Evolutionary conservation across 2,113 vertebrate species (phyloP).

Genomic region (Salvator merianae): DNA sequence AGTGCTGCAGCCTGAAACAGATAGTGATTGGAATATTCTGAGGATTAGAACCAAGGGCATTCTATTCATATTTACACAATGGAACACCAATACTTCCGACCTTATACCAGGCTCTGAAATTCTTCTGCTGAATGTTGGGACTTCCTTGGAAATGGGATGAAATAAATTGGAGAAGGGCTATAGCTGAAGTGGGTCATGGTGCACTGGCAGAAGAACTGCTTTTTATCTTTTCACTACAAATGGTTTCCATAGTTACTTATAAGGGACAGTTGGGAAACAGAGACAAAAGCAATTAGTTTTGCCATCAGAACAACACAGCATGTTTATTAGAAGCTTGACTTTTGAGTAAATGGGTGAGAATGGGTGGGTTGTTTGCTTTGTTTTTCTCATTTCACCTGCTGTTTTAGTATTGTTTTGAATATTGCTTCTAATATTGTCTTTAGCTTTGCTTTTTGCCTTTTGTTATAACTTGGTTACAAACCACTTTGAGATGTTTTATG

Average conservation of each 20-base stretch:
- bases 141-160: neutral
- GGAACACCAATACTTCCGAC: neutral
- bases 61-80: neutral
- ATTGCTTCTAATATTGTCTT: too few relatives aligned
- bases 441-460: too few relatives aligned
- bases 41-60: neutral
- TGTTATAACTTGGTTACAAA: neutral
- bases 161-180: too few relatives aligned
- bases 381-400: too few relatives aligned
- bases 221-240: neutral
- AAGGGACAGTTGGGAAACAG: neutral
- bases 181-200: neutral
- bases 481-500: constrained; percentile 11
- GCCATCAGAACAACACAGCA: neutral
- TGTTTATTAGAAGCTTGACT: constrained; percentile 5
- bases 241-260: neutral
- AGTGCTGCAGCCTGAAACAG: neutral
- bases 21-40: too few relatives aligned
- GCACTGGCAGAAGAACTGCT: neutral
- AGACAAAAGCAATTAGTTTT: accelerated
- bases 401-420: too few relatives aligned
- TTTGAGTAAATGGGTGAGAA: neutral
- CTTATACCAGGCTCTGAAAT: neutral
- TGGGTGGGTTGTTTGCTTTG: neutral
- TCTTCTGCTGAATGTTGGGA: neutral